Base-by-base conservation (phyloP, 2,797 vertebrate genomes). In the Anguilla anguilla region DNA sequence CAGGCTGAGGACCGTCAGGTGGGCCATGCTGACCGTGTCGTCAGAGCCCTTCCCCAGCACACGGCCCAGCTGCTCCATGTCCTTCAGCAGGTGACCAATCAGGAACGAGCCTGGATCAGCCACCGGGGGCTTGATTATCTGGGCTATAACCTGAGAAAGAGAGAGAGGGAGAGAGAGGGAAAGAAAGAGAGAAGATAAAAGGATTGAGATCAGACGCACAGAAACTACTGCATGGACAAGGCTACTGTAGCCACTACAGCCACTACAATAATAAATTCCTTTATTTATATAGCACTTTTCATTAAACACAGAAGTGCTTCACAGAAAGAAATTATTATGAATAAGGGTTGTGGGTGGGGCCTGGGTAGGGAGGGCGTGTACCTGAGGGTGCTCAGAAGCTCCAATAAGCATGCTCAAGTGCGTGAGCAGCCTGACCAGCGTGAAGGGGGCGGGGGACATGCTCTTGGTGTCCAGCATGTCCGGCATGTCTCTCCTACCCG, bases 321-420 rank as follows among this genome's bases (percentile, higher is more conserved):
- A 67, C 61, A 39, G 1, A 22, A 0, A 64, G 7, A 64, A 64
- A 67, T 17, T 11, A 53, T 53, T 53, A 9, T 6, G 11, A 43
- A 19, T 17, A 43, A 35, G 39, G 15, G 6, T 22, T 19, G 43
- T 28, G 74, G 74, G 19, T 39, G 19, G 46, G 46, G 46, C 43
- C 39, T 35, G 22, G 74, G 25, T 1, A 85, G 55, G 13, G 35
- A 9, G 55, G 64, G 64, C 1, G 7, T 59, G 84, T 92, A 96
- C 98, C 97, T 97, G 92, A 3, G 81, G 55, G 11, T 95, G 13
- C 7, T 19, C 91, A 13, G 92, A 89, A 46, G 96, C 93, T 88
- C 98, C 98, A 61, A 97, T 88, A 67, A 99, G 86, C 97, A 99
- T 96, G 0, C 98, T 90, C 92, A 98, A 85, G 90, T 99, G 98